Percentiles rank a stretch among this genome's conserved stretches.
These are phyloP conservation scores for Elaphurus davidianus DNA, from an alignment of 2,113 vertebrate genomes.

Conservation along the genomic window DNA sequence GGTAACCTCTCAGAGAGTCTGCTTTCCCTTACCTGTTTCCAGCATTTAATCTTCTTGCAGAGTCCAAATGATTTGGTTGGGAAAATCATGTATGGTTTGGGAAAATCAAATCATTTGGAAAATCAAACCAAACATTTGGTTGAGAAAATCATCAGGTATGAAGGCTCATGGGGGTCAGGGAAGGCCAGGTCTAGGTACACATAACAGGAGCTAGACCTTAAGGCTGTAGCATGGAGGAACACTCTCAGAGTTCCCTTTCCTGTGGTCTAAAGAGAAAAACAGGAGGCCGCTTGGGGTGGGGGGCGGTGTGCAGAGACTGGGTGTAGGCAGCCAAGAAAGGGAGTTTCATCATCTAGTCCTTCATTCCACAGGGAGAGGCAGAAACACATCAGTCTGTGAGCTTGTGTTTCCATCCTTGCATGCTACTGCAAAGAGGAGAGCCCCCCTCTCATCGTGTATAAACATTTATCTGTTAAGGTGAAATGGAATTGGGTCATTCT, in stretches of 20 bases:
- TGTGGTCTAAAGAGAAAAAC: neutral
- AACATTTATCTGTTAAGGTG: neutral
- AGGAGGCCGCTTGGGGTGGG: neutral
- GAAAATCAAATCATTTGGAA: no score
- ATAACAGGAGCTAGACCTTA: neutral
- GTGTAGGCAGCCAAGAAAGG: neutral
- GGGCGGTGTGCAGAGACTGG: fast-evolving
- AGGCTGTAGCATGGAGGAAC: neutral
- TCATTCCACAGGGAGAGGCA: neutral
- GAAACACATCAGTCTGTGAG: neutral
- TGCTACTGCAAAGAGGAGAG: neutral
- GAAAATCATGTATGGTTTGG: neutral
- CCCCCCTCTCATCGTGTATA: neutral
- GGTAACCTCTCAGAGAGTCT: neutral
- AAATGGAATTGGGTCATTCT: neutral
- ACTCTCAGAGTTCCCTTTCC: neutral
- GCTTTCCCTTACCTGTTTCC: neutral
- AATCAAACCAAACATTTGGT: neutral
- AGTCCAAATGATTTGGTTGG: neutral
- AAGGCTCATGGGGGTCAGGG: neutral
- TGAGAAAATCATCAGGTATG: neutral
- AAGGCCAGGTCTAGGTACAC: neutral
- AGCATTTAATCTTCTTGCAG: neutral
- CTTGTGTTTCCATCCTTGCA: neutral
- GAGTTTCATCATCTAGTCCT: neutral